These are phyloP conservation scores for Protobothrops mucrosquamatus DNA, from an alignment of 2,113 vertebrate species.

Conservation along the genomic window DNA sequence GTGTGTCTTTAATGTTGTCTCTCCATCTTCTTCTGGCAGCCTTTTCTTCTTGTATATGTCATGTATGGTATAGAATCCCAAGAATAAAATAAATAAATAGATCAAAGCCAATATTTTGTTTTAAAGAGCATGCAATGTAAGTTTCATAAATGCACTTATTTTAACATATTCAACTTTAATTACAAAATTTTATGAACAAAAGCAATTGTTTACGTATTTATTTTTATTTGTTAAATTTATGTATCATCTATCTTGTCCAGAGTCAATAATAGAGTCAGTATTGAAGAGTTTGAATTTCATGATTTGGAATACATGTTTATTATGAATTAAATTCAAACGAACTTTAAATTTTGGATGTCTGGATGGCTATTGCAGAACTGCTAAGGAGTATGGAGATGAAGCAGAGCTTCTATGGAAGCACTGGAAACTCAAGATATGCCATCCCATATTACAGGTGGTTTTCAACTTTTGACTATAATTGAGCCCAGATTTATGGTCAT, in stretches of 20 bases:
- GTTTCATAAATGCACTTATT: fast-evolving
- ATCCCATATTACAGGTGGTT: no score
- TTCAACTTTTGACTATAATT: not conserved
- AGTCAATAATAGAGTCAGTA: not conserved
- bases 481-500: not conserved
- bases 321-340: not conserved
- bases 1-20: not conserved
- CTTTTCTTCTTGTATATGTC: not conserved
- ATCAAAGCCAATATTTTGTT: not conserved
- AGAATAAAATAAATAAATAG: not conserved
- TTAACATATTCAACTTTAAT: fast-evolving
- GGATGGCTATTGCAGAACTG: not conserved
- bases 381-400: not conserved
- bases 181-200: not conserved
- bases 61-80: not conserved
- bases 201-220: not conserved
- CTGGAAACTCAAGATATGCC: no score
- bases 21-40: not conserved
- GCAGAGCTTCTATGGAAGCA: no score
- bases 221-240: not conserved
- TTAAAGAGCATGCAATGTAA: not conserved
- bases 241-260: not conserved
- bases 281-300: not conserved
- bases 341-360: not conserved
- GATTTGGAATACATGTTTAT: not conserved